Evolutionary conservation across 2,888 invertebrate genomes (phyloP).

Genomic region (Mythimna albipuncta): DNA sequence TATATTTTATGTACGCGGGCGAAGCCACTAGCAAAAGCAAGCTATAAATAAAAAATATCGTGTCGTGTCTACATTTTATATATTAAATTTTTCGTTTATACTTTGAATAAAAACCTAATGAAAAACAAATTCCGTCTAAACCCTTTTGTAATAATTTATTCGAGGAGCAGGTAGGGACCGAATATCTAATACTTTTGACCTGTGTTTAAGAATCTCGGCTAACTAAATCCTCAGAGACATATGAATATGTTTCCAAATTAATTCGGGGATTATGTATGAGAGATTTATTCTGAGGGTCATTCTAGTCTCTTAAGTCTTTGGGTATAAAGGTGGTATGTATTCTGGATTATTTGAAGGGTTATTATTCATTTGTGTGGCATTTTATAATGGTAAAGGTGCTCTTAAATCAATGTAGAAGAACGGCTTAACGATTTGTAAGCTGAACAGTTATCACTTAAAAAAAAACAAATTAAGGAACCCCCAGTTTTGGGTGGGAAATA

Average conservation of each 20-base stretch:
- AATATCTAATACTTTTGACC: constrained; percentile 60
- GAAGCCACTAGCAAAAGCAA: no score
- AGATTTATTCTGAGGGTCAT: constrained; percentile 62
- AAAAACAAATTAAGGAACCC: no score
- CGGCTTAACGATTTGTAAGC: background rate
- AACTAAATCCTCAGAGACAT: constrained; percentile 60
- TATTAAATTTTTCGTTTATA: background rate
- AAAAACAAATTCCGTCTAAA: constrained; percentile 39
- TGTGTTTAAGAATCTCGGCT: constrained; percentile 55
- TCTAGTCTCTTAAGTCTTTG: constrained; percentile 40
- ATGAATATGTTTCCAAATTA: constrained; percentile 67
- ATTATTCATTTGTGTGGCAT: constrained; percentile 19
- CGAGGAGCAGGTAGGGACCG: constrained; percentile 32
- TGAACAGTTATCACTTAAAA: no score
- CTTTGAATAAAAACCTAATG: constrained; percentile 26
- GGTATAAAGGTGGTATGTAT: constrained; percentile 31
- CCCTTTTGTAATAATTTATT: constrained; percentile 55
- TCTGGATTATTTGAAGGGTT: constrained; percentile 15
- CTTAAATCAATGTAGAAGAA: constrained; percentile 7
- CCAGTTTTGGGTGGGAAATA: no score
- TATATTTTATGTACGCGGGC: no score
- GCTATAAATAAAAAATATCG: no score
- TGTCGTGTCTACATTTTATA: background rate
- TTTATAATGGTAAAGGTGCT: background rate
- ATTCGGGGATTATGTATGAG: constrained; percentile 60